These are phyloP conservation scores for Oxyscelio sp. DNA, from an alignment of 2,888 invertebrate species.

Conservation along the genomic window DNA sequence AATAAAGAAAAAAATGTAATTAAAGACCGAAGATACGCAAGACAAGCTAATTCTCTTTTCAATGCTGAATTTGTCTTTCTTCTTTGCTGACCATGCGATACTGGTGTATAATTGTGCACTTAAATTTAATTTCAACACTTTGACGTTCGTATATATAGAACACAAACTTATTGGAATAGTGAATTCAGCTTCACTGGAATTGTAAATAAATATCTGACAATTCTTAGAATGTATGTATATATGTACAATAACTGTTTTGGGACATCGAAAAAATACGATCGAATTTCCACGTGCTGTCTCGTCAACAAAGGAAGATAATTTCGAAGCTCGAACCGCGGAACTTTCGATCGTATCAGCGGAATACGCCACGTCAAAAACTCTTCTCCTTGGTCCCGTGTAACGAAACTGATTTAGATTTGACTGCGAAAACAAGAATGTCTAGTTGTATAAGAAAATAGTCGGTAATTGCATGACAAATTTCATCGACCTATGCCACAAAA, in stretches of 20 bases:
- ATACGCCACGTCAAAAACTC: background rate
- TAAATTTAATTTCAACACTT: constrained; percentile 28
- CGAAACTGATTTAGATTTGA: background rate
- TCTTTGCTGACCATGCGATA: background rate
- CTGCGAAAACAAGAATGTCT: too few relatives aligned
- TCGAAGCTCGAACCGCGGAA: too few relatives aligned
- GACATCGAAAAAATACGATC: background rate
- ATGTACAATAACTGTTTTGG: constrained; percentile 39
- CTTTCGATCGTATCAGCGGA: background rate
- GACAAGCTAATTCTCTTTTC: constrained; percentile 18
- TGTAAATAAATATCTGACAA: constrained; percentile 60
- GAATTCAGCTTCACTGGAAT: constrained; percentile 52
- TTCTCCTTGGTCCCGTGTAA: background rate
- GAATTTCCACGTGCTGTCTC: background rate
- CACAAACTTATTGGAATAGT: constrained; percentile 63
- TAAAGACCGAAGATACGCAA: background rate
- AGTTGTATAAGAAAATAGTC: too few relatives aligned
- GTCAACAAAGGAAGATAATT: background rate
- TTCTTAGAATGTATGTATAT: constrained; percentile 61
- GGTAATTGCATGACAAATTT: too few relatives aligned
- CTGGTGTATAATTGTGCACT: constrained; percentile 13
- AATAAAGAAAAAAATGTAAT: background rate
- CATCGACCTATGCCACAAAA: too few relatives aligned
- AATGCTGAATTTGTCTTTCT: background rate
- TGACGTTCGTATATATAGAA: constrained; percentile 33